Evolutionary conservation across 2,888 invertebrate genomes (phyloP), one percentile per base, ranked within the genome.

Genomic region (Lottia gigantea): DNA sequence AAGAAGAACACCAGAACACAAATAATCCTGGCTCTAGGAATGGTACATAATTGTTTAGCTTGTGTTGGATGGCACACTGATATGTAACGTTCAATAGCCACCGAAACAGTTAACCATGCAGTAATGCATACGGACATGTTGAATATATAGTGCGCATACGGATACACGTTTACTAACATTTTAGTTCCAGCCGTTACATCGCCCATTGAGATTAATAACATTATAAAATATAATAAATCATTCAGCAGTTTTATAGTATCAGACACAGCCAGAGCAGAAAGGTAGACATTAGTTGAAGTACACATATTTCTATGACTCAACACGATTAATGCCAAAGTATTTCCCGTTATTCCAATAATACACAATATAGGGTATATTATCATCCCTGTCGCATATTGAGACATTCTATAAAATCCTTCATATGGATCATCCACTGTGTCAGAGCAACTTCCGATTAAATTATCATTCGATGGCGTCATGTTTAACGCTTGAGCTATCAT

Each of bases 31-130:
- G 87, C 83, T 15, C 86, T 70, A 6, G 68, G 67, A 40, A 82
- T 78, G 2, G 83, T 84, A 68, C 83, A 82, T 25, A 83, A 74
- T 19, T 78, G 68, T 67, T 78, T 78, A 0, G 83, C 82, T 46
- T 80, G 73, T 6, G 81, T 78, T n/a, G 86, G 82, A 70, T 86
- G 81, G 64, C 85, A 86, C 23, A 87, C 85, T 47, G 82, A 79
- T 15, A 87, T 80, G 71, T 80, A 87, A 3, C 87, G 73, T 73
- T 87, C 87, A 16, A 83, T 79, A 1, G 86, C 86, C 47, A 87
- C 87, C 0, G 84, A 81, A 1, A 87, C 84, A 0, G 86, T 87
- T 65, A 86, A 75, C 87, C 86, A 87, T 6, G 85, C 79, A 0
- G 86, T 82, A 19, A 85, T 79, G 67, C 83, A 85, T 1, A 81